Base-by-base conservation (phyloP, 2,888 invertebrate genomes). In the Leptinotarsa juncta region DNA sequence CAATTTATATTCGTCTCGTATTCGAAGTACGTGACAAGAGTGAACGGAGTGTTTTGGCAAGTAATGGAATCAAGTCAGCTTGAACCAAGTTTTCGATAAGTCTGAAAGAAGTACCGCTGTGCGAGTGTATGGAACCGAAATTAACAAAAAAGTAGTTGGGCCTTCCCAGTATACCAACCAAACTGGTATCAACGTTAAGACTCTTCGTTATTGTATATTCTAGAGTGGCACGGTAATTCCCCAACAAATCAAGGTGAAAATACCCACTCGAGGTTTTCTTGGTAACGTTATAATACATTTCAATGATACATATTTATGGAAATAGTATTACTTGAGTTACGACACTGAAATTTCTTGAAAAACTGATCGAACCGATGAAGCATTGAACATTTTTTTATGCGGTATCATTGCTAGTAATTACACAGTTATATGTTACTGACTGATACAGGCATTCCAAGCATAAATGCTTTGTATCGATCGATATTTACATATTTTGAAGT, bases 191-290 rank as follows among this genome's bases (percentile, higher is more conserved):
- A 15, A 62, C 26, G 62, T 16, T 3, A 32, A n/a, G 62, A 32
- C 42, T 42, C 42, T 12, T 12, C 10, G 12, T 42, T 42, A 7
- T 1, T 32, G 16, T 32, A 16, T 32, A 42, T 42, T 32, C 16
- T 3, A n/a, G n/a, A n/a, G 57, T n/a, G 7, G 16, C n/a, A 57
- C 57, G 62, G 62, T 62, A 62, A 62, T 62, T 62, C 62, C 62
- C 42, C 62, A 42, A 62, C n/a, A 62, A 32, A 32, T 62, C 62
- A 26, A 42, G n/a, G 32, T 32, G 32, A 26, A 42, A 32, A n/a
- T 23, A 57, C 12, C 15, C 20, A 23, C 10, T 57, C 53, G 57
- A 57, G 4, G 20, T 0, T 10, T 57, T 57, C 23, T 57, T 57
- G 5, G 57, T 57, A 57, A 51, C 51, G 42, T 42, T 42, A 10